Percentiles rank a stretch among this genome's conserved stretches.
Conservation (phyloP, 2,797 vertebrate species). For the Setipinna tenuifilis region DNA sequence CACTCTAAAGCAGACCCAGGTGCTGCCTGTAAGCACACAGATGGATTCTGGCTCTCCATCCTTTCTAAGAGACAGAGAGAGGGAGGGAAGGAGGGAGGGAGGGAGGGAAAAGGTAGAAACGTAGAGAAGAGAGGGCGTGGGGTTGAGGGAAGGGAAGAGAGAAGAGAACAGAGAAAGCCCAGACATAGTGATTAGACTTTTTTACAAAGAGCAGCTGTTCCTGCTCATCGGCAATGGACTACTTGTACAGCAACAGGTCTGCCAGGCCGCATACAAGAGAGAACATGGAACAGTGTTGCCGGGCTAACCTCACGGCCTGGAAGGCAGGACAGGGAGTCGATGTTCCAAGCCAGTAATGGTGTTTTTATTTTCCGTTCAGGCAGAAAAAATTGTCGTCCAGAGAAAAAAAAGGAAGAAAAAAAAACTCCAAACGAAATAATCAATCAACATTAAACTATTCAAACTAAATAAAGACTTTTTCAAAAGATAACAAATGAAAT, state of each 20-base stretch:
- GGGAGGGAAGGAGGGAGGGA: slow-evolving; percentile 21
- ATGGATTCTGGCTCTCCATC: slow-evolving; percentile 43
- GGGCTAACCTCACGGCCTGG: too few species aligned
- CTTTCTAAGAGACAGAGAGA: slow-evolving; percentile 39
- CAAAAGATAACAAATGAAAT: too few species aligned
- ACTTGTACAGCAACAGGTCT: slow-evolving; percentile 32
- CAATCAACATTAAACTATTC: too few species aligned
- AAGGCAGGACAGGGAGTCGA: too few species aligned
- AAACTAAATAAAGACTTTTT: too few species aligned
- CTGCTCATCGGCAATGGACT: slow-evolving; percentile 39
- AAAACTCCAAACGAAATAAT: too few species aligned
- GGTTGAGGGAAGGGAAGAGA: background rate
- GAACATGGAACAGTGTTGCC: background rate
- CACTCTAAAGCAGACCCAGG: slow-evolving; percentile 50
- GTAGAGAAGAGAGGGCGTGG: background rate
- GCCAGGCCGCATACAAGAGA: background rate
- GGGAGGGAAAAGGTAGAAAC: background rate
- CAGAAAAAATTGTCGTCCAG: too few species aligned
- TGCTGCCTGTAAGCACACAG: slow-evolving; percentile 48
- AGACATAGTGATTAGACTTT: slow-evolving; percentile 47
- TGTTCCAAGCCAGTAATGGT: too few species aligned
- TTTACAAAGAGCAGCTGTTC: slow-evolving; percentile 54
- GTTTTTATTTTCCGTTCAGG: too few species aligned
- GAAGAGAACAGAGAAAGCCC: slow-evolving; percentile 11
- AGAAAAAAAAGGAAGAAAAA: too few species aligned